Evolutionary conservation across 2,113 vertebrate genomes (phyloP), one percentile per base, ranked within the genome.

Genomic region (Leuciscus idus): DNA sequence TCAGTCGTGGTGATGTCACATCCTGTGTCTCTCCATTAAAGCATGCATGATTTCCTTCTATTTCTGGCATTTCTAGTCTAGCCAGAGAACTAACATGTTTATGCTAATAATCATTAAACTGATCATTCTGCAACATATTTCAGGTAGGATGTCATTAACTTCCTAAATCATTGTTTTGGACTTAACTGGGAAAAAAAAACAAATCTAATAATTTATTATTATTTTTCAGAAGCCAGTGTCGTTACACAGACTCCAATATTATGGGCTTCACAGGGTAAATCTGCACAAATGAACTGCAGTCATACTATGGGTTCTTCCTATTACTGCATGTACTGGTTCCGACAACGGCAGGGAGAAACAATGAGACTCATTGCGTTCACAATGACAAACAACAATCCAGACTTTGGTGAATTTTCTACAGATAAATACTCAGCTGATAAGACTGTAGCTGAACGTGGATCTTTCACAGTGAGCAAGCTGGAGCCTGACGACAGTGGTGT

Each of bases 381-480:
- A n/a, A 26, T 19, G 48, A 33, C 21, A 7, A 2, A 1, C 17
- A 12, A 0, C 9, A 23, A 43, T 0, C 82, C 52, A 36, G 87
- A 90, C n/a, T 89, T 84, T 78, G 87, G 74, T 50, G 84, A 76
- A 17, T 85, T 72, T 19, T 48, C 17, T 50, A 1, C 30, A 2
- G 39, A 39, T 1, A 88, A 89, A 83, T 88, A 84, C 30, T 82
- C 55, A 50, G 75, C 59, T 19, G 19, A 11, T 11, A 87, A 88
- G 75, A 26, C 78, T 46, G 23, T 59, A 23, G 39, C 79, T 28
- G 50, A 77, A 28, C 70, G 30, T 4, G 88, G 90, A 33, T 70
- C 64, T 52, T 87, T 91, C 13, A 91, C 86, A 26, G 86, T 92
- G 39, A 87, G 86, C 5, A 66, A 82, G 6, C 48, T 88, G 83